These are phyloP conservation scores for Elanus axillaris DNA, from an alignment of 2,113 vertebrate genomes.

Conservation along the genomic window DNA sequence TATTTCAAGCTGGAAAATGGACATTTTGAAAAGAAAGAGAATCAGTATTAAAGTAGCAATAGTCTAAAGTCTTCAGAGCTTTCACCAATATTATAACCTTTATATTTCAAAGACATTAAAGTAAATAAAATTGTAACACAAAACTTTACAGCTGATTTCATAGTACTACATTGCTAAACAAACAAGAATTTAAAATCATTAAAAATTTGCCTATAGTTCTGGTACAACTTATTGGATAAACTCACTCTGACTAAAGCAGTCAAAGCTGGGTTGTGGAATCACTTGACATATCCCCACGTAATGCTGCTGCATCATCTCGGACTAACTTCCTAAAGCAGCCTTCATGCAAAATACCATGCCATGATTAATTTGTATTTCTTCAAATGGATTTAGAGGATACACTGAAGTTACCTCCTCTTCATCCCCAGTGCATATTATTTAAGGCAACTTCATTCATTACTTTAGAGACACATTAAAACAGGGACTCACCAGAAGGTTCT, in stretches of 20 bases:
- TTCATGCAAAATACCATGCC: background rate
- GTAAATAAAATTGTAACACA: background rate
- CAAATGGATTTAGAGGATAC: background rate
- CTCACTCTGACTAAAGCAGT: background rate
- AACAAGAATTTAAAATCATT: background rate
- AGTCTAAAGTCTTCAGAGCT: background rate
- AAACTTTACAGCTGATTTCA: background rate
- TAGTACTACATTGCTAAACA: background rate
- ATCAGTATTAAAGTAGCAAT: background rate
- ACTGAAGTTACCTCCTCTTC: background rate
- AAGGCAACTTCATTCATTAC: background rate
- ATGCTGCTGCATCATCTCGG: background rate
- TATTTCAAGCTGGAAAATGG: slow-evolving; percentile 83
- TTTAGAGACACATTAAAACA: background rate
- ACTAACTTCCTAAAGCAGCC: background rate
- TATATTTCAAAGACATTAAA: background rate
- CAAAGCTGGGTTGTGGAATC: background rate
- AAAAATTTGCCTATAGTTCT: background rate
- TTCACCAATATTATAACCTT: background rate
- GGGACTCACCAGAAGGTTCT: background rate
- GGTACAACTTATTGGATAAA: background rate
- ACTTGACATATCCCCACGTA: background rate
- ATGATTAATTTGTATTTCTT: background rate
- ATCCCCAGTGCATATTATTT: background rate
- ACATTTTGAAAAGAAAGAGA: background rate